Evolutionary conservation across 2,113 vertebrate species (phyloP), one percentile per base, ranked within the genome.

Genomic region (Protobothrops mucrosquamatus): DNA sequence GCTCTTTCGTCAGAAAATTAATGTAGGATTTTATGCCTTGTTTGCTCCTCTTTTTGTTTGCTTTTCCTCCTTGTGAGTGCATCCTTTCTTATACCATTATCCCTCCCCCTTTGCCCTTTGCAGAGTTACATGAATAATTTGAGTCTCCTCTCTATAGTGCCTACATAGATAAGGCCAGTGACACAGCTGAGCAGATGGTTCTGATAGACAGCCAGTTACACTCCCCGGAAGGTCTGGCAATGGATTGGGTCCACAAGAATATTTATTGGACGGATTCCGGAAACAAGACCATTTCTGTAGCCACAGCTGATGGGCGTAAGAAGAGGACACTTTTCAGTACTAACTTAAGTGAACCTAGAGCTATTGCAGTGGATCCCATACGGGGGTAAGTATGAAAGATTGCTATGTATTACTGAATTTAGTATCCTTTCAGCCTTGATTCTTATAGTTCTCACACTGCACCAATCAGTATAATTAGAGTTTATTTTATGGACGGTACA

Each of bases 231-330:
- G 99, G 99, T 46, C 97, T 99, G 95, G 99, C 99, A 0, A 98
- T 99, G 51, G 99, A 99, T 97, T 99, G 99, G 99, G 97, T 99
- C 57, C 99, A 99, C 89, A 99, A 99, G 96, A 99, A 99, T 96
- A 98, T 99, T 97, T 99, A 99, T 97, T 99, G 99, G 99, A 99
- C 99, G 0, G 99, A 99, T 97, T 99, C 99, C 0, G 99, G 99
- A 93, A 98, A 99, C 96, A 99, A 99, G 97, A 99, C 98, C 93
- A 98, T 99, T 97, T 99, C 99, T 0, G 99, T 99, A 56, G 99
- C 99, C 93, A 99, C 98, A 0, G 97, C 96, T 1, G 99, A 99
- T 23, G 99, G 99, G 18, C 96, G 97, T 95, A 99, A 98, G 96
- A 98, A 98, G 20, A 98, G 98, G 92, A 98, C 99, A 10, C 98